Evolutionary conservation across 23 tunicate species (phyloP).

Genomic region (Botrylloides violaceus): DNA sequence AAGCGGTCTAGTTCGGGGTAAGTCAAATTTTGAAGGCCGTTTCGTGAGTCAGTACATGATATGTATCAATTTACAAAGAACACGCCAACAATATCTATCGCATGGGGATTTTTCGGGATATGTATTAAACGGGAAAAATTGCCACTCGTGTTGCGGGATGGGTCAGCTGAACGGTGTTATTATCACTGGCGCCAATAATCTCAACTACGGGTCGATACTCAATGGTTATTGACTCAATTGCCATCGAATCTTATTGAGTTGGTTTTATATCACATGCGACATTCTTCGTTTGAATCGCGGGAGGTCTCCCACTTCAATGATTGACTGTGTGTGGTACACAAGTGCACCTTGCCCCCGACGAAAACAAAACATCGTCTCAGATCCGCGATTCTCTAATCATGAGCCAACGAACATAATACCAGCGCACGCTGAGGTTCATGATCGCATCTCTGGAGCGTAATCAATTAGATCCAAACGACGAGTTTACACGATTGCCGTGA

Average conservation of each 20-base stretch:
- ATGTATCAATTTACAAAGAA: background rate
- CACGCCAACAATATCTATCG: background rate
- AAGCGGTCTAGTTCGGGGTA: background rate
- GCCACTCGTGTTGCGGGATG: background rate
- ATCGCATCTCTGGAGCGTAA: too few species aligned
- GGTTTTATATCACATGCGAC: background rate
- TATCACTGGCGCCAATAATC: background rate
- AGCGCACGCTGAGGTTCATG: too few species aligned
- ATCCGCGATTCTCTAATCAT: too few species aligned
- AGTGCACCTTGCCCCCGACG: too few species aligned
- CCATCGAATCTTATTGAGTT: background rate
- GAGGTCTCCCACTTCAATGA: background rate
- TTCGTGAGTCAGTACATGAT: background rate
- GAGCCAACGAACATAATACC: too few species aligned
- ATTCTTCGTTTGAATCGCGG: background rate
- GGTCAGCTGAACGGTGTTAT: background rate
- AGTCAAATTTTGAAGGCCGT: background rate
- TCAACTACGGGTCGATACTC: background rate
- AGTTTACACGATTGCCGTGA: too few species aligned
- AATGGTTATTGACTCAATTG: background rate
- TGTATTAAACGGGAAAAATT: background rate
- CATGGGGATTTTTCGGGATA: background rate
- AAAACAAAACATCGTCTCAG: too few species aligned
- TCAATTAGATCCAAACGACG: too few species aligned
- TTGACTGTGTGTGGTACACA: background rate